Evolutionary conservation across 2,888 invertebrate genomes (phyloP).

Genomic region (Ormyrus nitidulus): DNA sequence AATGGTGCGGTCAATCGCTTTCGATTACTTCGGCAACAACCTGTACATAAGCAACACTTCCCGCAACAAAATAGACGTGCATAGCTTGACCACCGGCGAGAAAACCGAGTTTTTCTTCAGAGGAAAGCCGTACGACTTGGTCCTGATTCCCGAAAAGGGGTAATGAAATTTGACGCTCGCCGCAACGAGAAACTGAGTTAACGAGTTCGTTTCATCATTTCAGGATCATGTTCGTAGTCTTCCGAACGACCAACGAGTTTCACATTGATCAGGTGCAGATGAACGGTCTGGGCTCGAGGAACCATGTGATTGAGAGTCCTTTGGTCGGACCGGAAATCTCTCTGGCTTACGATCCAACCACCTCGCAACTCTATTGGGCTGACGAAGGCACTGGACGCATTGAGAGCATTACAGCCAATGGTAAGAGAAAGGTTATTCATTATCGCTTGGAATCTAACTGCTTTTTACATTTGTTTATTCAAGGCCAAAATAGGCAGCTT

Average conservation of each 20-base stretch:
- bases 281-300: conserved; percentile 79
- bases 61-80: conserved; percentile 81
- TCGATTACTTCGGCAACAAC: conserved; percentile 84
- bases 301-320: conserved; percentile 73
- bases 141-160: conserved; percentile 82
- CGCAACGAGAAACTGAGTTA: too few relatives aligned
- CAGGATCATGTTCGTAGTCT: conserved; percentile 67
- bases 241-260: conserved; percentile 60
- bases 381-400: conserved; percentile 83
- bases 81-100: conserved; percentile 79
- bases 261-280: conserved; percentile 84
- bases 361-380: conserved; percentile 81
- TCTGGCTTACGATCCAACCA: conserved; percentile 78
- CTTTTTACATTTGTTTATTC: not conserved
- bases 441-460: too few relatives aligned
- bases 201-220: not conserved
- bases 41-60: conserved; percentile 85
- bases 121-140: conserved; percentile 82
- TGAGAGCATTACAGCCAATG: conserved; percentile 77
- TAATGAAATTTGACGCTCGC: conserved; percentile 64
- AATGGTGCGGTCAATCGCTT: conserved; percentile 79
- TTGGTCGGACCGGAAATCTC: conserved; percentile 77
- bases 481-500: conserved; percentile 63
- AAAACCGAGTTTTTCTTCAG: conserved; percentile 80
- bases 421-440: conserved; percentile 55